Conservation (phyloP, 2,113 vertebrate species). For the Onychostoma macrolepis region DNA sequence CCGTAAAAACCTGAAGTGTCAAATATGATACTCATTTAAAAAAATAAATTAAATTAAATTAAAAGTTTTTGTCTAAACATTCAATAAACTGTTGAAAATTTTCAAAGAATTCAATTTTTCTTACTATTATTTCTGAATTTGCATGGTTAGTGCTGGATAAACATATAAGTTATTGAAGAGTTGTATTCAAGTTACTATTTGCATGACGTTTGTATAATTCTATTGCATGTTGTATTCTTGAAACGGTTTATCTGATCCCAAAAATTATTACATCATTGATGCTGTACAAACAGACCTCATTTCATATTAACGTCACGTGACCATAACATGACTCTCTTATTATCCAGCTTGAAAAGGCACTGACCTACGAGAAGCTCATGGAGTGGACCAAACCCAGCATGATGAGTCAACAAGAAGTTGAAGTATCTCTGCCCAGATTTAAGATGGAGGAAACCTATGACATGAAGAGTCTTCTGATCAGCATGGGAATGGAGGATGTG, state of each 20-base stretch:
- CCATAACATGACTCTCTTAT: background rate
- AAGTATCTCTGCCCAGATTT: slow-evolving; percentile 74
- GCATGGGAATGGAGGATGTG: slow-evolving; percentile 77
- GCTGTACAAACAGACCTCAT: background rate
- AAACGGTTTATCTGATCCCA: too few species aligned
- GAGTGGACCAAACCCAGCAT: slow-evolving; percentile 69
- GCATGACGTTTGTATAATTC: background rate
- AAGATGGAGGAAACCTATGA: slow-evolving; percentile 76
- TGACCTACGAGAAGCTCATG: slow-evolving; percentile 73
- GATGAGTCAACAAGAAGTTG: slow-evolving; percentile 69
- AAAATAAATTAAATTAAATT: too few species aligned
- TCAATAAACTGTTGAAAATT: background rate
- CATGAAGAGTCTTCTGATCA: slow-evolving; percentile 67
- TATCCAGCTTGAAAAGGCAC: slow-evolving; percentile 75
- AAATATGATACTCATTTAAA: background rate
- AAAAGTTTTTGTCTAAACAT: background rate
- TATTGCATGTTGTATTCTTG: too few species aligned
- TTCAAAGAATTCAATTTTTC: too few species aligned
- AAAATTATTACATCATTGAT: background rate
- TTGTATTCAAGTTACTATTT: background rate
- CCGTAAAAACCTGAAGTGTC: background rate
- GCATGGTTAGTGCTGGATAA: background rate
- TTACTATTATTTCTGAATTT: background rate
- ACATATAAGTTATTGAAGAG: background rate
- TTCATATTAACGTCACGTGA: background rate